Base-by-base conservation (phyloP, 2,797 vertebrate species). In the Paedocypris micromegethes region DNA sequence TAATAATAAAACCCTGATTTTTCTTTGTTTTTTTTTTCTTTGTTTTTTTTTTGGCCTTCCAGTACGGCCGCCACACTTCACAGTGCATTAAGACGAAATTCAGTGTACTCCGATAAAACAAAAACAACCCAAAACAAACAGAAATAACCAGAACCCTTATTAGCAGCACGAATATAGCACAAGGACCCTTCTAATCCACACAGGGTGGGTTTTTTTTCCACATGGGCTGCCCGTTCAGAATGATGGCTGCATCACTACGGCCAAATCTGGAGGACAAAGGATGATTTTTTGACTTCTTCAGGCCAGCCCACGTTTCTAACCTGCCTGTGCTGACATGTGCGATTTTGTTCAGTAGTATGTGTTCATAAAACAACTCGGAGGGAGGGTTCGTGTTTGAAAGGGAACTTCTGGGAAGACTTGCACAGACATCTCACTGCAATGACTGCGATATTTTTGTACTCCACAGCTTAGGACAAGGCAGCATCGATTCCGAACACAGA, bases 31-130 rank as follows among this genome's bases (percentile, higher is more conserved):
- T 23, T 23, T 23, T 23, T 23, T 23, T 23, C 23, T 23, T 23
- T 23, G 23, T 23, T 23, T 23, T 23, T 23, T 79, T 57, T 65
- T 54, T 73, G 83, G 84, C 78, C 73, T 69, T 76, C 70, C 77
- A 77, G 78, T 82, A 76, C 76, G 65, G 73, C 80, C 83, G 81
- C 83, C 85, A 87, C 77, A 82, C 85, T 90, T 90, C 88, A 89
- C 89, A 91, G 90, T 90, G 90, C 88, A 90, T 89, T 89, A 90
- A 90, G 86, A 90, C 86, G 81, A 87, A 80, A 80, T 89, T 89
- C 88, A 90, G 90, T 90, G 88, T 91, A 88, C 86, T 90, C 84
- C 75, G 86, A 89, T 86, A 76, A 76, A 72, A 70, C 61, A 62
- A 74, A 61, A 72, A 38, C 60, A 53, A 64, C 55, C 57, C 37